phyloP scores from a whole-genome alignment of 2,113 vertebrate species.

The Symphodus melops region DNA sequence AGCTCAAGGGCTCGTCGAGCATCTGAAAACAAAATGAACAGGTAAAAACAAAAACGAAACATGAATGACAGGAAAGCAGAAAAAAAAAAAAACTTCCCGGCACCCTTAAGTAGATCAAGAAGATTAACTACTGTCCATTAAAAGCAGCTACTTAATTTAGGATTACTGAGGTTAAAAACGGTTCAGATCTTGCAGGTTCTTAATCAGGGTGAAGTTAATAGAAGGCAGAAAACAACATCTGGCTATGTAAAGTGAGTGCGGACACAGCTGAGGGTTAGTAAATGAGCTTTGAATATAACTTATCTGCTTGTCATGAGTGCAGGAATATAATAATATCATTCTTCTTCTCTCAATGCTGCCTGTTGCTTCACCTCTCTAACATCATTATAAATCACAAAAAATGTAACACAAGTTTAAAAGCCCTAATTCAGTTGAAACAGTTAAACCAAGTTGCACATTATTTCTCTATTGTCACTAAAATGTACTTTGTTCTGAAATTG shows the following conservation, averaged over 20 bases:
- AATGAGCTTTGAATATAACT: not conserved
- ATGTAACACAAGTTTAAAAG: no score
- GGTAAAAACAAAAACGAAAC: not conserved
- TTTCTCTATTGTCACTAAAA: not conserved
- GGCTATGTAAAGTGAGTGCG: not conserved
- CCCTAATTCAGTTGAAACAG: not conserved
- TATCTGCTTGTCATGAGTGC: not conserved
- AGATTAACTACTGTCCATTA: not conserved
- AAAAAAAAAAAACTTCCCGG: not conserved
- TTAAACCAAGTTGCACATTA: not conserved
- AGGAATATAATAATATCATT: not conserved
- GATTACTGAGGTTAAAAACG: conserved; percentile 13
- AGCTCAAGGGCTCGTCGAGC: conserved; percentile 77
- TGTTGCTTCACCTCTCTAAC: no score
- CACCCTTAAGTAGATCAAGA: not conserved
- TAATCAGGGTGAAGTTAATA: conserved; percentile 5
- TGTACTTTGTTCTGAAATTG: not conserved
- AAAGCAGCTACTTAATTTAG: conserved; percentile 14
- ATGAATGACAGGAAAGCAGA: not conserved
- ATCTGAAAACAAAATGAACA: conserved; percentile 54
- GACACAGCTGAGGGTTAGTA: not conserved
- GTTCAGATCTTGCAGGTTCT: not conserved
- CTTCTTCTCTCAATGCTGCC: not conserved
- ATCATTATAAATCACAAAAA: no score
- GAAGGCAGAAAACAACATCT: conserved; percentile 4